A percentile compares a stretch with the other conserved stretches of the same genome.
These are phyloP conservation scores for Hypolimnas misippus DNA, from an alignment of 2,888 invertebrate species.

Conservation along the genomic window DNA sequence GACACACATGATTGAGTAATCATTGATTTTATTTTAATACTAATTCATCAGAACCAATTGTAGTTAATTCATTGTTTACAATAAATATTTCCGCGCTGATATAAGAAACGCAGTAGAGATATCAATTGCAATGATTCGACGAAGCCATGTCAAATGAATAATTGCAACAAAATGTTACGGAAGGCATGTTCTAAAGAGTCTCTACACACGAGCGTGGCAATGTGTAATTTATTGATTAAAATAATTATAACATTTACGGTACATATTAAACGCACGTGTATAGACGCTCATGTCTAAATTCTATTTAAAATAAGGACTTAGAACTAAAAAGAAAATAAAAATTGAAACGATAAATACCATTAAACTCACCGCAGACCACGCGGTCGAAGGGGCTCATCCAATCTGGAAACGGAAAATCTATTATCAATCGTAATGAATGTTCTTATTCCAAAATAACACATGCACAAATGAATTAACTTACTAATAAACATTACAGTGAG, in stretches of 20 bases:
- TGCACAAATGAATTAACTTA: too few species aligned
- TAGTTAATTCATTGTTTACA: slow-evolving; percentile 34
- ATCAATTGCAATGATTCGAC: slow-evolving; percentile 61
- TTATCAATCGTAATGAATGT: slow-evolving; percentile 84
- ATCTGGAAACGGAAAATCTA: slow-evolving; percentile 90
- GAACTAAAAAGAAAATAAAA: slow-evolving; percentile 83
- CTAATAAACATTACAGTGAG: background rate
- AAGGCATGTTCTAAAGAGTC: slow-evolving; percentile 53
- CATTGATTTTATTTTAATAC: slow-evolving; percentile 22
- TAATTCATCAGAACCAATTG: slow-evolving; percentile 27
- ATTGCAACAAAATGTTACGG: slow-evolving; percentile 72
- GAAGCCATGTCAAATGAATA: slow-evolving; percentile 75
- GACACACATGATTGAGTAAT: slow-evolving; percentile 33
- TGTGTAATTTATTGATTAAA: slow-evolving; percentile 33
- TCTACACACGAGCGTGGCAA: slow-evolving; percentile 53
- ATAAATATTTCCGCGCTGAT: slow-evolving; percentile 18
- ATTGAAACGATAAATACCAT: slow-evolving; percentile 89
- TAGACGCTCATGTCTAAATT: slow-evolving; percentile 7
- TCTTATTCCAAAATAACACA: slow-evolving; percentile 69
- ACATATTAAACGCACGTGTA: slow-evolving; percentile 25
- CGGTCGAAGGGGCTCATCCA: slow-evolving; percentile 98
- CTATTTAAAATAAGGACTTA: slow-evolving; percentile 63
- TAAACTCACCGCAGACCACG: slow-evolving; percentile 97
- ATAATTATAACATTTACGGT: slow-evolving; percentile 20
- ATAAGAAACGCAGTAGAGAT: slow-evolving; percentile 34